phyloP scores from a whole-genome alignment of 2,113 vertebrate genomes.

The Pan paniscus region DNA sequence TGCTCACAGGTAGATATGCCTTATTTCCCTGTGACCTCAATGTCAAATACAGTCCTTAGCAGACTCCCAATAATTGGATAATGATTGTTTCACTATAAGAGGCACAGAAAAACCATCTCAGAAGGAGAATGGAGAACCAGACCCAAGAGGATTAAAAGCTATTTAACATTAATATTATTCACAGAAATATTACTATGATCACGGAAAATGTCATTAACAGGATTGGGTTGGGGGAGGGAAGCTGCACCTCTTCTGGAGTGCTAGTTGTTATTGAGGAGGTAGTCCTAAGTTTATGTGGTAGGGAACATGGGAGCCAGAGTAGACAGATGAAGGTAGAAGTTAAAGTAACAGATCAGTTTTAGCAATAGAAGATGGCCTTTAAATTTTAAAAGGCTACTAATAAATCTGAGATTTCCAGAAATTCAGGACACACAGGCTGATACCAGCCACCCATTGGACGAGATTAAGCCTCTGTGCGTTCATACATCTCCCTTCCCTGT shows the following conservation, averaged over 20 bases:
- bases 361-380: neutral
- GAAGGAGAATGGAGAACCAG: neutral
- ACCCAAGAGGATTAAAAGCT: neutral
- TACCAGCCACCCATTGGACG: accelerated
- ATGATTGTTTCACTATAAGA: neutral
- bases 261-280: neutral
- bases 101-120: neutral
- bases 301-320: neutral
- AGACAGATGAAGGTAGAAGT: neutral
- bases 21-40: neutral
- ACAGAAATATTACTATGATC: neutral
- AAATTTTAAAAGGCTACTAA: neutral
- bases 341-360: neutral
- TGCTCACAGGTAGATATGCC: neutral
- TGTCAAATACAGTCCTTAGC: neutral
- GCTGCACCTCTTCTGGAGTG: neutral
- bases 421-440: neutral
- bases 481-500: neutral
- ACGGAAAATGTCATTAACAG: neutral
- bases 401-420: neutral
- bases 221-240: neutral
- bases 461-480: neutral
- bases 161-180: neutral
- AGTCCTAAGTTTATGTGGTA: neutral
- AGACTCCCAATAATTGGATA: neutral